Conservation (phyloP, 2,113 vertebrate species). For the Myrmophylax atrothorax region DNA sequence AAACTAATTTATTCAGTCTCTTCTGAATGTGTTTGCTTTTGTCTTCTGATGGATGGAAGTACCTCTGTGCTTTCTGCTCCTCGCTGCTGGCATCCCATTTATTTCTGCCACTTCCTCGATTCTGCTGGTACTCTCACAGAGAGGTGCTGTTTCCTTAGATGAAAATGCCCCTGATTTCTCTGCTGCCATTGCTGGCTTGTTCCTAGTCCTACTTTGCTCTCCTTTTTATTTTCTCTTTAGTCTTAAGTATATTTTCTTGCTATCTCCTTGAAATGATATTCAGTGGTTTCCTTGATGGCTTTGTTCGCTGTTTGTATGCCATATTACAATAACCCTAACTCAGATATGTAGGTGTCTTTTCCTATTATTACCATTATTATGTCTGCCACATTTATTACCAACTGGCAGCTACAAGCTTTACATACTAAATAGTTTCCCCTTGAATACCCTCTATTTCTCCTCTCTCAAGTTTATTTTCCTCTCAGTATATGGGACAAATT, state of each 20-base stretch:
- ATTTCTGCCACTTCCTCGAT: background rate
- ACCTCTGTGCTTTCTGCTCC: background rate
- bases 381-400: conserved; percentile 50
- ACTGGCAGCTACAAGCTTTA: conserved; percentile 46
- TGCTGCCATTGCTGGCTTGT: background rate
- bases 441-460: conserved; percentile 62
- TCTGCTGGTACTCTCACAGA: background rate
- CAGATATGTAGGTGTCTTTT: conserved; percentile 41
- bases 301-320: background rate
- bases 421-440: conserved; percentile 56
- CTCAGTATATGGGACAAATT: conserved; percentile 37
- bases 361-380: conserved; percentile 17
- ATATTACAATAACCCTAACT: conserved; percentile 5
- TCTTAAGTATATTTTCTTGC: background rate
- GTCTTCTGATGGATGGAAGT: background rate
- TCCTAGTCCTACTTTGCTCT: background rate
- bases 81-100: background rate
- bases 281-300: conserved; percentile 43
- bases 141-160: background rate
- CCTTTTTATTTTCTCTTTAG: background rate
- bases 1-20: conserved; percentile 1
- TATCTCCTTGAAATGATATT: background rate
- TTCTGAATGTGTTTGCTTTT: conserved; percentile 21
- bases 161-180: background rate
- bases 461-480: conserved; percentile 63